Evolutionary conservation across 2,113 vertebrate genomes (phyloP), one percentile per base, ranked within the genome.

Genomic region (Hystrix brachyura): DNA sequence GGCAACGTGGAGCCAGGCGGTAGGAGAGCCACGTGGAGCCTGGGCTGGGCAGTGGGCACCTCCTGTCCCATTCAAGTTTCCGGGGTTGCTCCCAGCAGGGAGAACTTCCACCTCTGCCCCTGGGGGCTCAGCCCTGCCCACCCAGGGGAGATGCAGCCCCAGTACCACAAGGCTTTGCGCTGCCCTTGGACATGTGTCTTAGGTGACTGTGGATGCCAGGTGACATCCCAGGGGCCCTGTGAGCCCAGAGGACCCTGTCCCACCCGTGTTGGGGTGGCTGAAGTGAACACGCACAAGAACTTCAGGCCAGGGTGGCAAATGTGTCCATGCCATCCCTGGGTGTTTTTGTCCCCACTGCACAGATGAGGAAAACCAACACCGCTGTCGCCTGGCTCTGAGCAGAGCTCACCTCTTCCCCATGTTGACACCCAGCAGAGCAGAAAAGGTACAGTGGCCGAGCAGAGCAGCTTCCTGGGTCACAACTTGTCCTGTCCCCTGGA

Each of bases 281-380:
- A 38, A 25, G 17, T 23, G 32, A 34, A n/a, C 17, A 12, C 3
- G n/a, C 12, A 7, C 29, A 38, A 67, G 43, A 43, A 72, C 17
- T 3, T 21, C 43, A 5, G 34, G 74, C 19, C 7, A 86, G 72
- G 64, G 17, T 15, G 4, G 1, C 7, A 6, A 7, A 1, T 1
- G 1, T 6, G 9, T 17, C 29, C 46, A 1, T 51, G 3, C 14
- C 0, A 14, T 15, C 25, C 6, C 7, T 4, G 25, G 69, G 60
- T 9, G 43, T 72, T 29, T 6, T 57, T 0, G 1, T 86, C 59
- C 38, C 76, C 13, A 0, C 29, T 2, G 48, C 13, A 51, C 21
- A 17, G 48, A 29, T 0, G 25, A 59, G 51, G 46, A 23, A 29
- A 14, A 38, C 12, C 25, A n/a, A 21, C 79, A 57, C 53, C 25